Percentiles rank a stretch among this genome's conserved stretches.
Conservation (phyloP, 2,113 vertebrate genomes). For the Pteropus alecto region DNA sequence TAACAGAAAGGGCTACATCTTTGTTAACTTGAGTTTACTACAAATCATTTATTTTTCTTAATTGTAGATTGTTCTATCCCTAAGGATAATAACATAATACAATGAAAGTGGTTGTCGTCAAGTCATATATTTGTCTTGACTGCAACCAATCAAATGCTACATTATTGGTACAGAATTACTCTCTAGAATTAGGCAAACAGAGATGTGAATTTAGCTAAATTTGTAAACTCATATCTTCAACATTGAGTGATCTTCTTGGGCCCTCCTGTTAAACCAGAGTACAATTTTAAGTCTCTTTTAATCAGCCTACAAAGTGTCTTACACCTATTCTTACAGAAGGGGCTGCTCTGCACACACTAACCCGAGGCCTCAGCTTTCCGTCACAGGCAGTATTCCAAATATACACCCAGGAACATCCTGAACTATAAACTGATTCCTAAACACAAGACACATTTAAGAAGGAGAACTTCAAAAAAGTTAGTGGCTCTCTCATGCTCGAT, state of each 20-base stretch:
- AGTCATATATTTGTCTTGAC: neutral
- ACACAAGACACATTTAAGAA: slow-evolving; percentile 29
- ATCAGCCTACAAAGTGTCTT: neutral
- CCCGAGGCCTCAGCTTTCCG: neutral
- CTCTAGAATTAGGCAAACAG: neutral
- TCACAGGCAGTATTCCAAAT: neutral
- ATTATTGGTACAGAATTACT: neutral
- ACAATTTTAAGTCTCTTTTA: neutral
- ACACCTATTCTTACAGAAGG: neutral
- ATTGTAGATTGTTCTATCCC: slow-evolving; percentile 2
- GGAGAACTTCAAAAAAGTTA: slow-evolving; percentile 67
- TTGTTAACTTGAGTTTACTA: slow-evolving; percentile 26
- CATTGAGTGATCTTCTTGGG: neutral
- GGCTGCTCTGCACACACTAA: neutral
- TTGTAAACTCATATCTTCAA: neutral
- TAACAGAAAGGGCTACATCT: neutral
- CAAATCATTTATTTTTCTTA: slow-evolving; percentile 41
- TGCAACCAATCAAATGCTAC: neutral
- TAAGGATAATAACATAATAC: neutral
- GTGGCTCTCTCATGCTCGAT: slow-evolving; percentile 48
- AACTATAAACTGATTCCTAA: slow-evolving; percentile 17
- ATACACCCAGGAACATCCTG: neutral
- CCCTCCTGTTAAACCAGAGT: neutral
- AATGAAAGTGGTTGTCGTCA: neutral
- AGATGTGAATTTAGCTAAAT: neutral